phyloP scores from a whole-genome alignment of 2,797 vertebrate genomes.

The Rhyacichthys aspro region DNA sequence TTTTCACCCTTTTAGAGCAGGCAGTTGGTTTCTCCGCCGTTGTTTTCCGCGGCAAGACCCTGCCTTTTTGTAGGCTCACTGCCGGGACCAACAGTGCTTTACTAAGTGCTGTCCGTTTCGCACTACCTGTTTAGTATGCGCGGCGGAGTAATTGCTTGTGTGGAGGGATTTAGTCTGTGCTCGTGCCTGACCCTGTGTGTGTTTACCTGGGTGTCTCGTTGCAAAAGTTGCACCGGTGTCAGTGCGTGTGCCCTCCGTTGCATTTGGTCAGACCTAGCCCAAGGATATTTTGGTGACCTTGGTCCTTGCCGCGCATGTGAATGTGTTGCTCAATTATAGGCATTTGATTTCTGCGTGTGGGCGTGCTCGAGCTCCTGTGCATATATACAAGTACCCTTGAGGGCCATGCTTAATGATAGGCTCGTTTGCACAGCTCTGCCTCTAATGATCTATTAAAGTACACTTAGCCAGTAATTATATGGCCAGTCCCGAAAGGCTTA shows the following conservation, averaged over 20 bases:
- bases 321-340: constrained; percentile 49
- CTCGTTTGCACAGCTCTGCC: constrained; percentile 63
- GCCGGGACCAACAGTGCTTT: constrained; percentile 37
- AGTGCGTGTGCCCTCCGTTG: constrained; percentile 25
- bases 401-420: constrained; percentile 65
- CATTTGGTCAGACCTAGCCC: constrained; percentile 53
- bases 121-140: constrained; percentile 38
- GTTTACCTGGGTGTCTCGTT: constrained; percentile 13
- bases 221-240: constrained; percentile 10
- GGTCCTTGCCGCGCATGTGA: constrained; percentile 39
- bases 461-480: constrained; percentile 72
- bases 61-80: constrained; percentile 27
- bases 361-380: constrained; percentile 3
- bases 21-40: constrained; percentile 45
- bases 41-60: no score
- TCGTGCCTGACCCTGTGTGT: neutral
- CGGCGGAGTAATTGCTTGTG: constrained; percentile 34
- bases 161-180: constrained; percentile 22
- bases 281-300: constrained; percentile 65
- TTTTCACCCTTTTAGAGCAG: constrained; percentile 26
- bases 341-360: constrained; percentile 31
- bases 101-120: constrained; percentile 31
- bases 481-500: constrained; percentile 61
- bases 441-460: constrained; percentile 75
- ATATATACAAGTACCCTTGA: constrained; percentile 49